Percentiles rank a stretch among this genome's conserved stretches.
These are phyloP conservation scores for Grallaria varia DNA, from an alignment of 2,113 vertebrate species.

Conservation along the genomic window DNA sequence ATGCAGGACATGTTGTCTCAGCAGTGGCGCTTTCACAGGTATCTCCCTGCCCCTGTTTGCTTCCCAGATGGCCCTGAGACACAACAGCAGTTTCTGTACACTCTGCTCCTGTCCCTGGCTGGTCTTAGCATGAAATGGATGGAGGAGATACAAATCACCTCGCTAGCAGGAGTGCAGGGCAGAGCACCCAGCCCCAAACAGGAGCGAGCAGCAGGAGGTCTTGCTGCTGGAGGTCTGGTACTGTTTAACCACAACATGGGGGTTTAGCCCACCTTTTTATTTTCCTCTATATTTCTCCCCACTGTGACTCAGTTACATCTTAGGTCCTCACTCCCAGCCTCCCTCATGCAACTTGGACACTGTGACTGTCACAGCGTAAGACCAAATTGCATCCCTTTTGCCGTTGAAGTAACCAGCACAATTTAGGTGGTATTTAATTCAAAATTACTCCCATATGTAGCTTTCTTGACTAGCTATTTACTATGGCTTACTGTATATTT, in stretches of 20 bases:
- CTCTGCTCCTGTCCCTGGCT: not conserved
- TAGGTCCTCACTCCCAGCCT: not conserved
- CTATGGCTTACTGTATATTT: not conserved
- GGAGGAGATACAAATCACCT: not conserved
- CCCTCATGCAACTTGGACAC: not conserved
- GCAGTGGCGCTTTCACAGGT: not conserved
- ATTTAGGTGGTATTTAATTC: not conserved
- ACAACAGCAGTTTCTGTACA: accelerated
- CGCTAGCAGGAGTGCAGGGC: not conserved
- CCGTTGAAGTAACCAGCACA: not conserved
- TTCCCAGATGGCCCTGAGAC: not conserved
- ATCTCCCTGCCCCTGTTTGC: not conserved
- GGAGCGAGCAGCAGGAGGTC: not conserved
- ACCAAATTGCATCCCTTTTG: not conserved
- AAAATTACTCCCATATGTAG: not conserved
- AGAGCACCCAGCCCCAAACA: not conserved
- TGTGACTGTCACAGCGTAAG: not conserved
- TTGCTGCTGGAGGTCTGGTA: not conserved
- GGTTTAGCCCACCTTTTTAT: not conserved
- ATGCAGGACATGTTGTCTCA: accelerated
- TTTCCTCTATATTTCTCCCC: not conserved
- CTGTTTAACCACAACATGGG: not conserved
- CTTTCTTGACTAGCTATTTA: not conserved
- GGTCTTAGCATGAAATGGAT: not conserved
- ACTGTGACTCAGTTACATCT: accelerated